A percentile compares a stretch with the other conserved stretches of the same genome.
phyloP scores from a whole-genome alignment of 2,797 vertebrate genomes.

The Meda fulgida region DNA sequence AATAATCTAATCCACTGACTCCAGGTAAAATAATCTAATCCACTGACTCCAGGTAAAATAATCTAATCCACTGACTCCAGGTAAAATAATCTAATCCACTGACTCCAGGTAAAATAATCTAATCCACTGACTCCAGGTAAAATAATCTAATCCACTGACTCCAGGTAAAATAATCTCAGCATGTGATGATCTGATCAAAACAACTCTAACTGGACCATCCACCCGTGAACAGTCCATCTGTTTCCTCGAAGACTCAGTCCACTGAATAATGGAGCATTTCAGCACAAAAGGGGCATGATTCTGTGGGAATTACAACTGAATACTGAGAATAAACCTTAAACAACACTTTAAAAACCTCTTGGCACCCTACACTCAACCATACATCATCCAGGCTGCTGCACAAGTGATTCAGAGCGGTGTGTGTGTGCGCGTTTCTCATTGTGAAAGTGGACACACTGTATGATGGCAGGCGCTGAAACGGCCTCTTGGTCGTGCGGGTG shows the following conservation, averaged over 20 bases:
- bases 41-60: background rate
- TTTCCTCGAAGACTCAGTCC: background rate
- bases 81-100: background rate
- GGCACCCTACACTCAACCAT: background rate
- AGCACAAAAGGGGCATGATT: background rate
- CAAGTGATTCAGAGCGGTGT: no score
- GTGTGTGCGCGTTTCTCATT: background rate
- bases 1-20: background rate
- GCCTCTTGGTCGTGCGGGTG: background rate
- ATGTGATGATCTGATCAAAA: slow-evolving; percentile 13
- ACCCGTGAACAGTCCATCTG: slow-evolving; percentile 21
- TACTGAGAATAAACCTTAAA: background rate
- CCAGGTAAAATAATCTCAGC: background rate
- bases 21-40: background rate
- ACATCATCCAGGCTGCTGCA: background rate
- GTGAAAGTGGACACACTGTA: background rate
- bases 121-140: background rate
- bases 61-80: background rate
- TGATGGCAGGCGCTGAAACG: background rate
- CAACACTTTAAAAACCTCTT: background rate
- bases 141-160: no score
- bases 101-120: background rate
- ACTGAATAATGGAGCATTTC: background rate
- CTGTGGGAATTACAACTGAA: background rate
- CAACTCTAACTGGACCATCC: background rate